phyloP scores from a whole-genome alignment of 2,113 vertebrate genomes.

The Pelmatolapia mariae region DNA sequence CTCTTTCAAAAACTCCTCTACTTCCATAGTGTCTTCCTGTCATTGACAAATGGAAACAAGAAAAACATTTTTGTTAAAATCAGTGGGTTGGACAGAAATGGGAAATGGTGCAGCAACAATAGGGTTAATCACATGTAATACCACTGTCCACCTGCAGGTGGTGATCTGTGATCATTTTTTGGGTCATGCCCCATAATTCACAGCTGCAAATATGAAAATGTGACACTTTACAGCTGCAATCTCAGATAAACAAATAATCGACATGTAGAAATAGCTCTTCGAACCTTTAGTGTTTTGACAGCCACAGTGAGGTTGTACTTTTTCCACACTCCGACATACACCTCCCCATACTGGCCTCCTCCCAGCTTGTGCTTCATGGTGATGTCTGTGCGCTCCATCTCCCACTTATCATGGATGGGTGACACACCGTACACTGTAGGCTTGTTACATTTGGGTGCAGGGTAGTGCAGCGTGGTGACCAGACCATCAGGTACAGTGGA shows the following conservation, averaged over 20 bases:
- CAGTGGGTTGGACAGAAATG: not conserved
- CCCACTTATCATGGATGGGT: slow-evolving; percentile 99
- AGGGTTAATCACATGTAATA: not conserved
- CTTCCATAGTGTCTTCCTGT: slow-evolving; percentile 99
- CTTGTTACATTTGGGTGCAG: slow-evolving; percentile 98
- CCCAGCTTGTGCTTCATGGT: slow-evolving; percentile 99
- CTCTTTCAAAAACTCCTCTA: slow-evolving; percentile 98
- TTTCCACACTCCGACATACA: slow-evolving; percentile 97
- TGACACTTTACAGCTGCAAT: not conserved
- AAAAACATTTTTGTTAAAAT: not conserved
- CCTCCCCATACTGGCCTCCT: slow-evolving; percentile 96
- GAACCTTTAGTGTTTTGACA: slow-evolving; percentile 95
- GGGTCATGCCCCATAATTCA: not conserved
- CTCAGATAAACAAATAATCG: not conserved
- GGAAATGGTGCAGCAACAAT: not conserved
- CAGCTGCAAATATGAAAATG: not conserved
- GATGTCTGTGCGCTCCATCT: slow-evolving; percentile 99
- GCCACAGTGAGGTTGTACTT: slow-evolving; percentile 97
- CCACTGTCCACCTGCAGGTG: slow-evolving; percentile 47
- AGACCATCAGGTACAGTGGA: slow-evolving; percentile 96
- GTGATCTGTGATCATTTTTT: not conserved
- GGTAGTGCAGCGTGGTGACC: slow-evolving; percentile 97
- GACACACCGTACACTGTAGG: slow-evolving; percentile 98
- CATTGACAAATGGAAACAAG: not conserved
- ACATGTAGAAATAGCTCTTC: not conserved